Conservation (phyloP, 92 coral and sea anemone species). For the Epizoanthus fatuus region DNA sequence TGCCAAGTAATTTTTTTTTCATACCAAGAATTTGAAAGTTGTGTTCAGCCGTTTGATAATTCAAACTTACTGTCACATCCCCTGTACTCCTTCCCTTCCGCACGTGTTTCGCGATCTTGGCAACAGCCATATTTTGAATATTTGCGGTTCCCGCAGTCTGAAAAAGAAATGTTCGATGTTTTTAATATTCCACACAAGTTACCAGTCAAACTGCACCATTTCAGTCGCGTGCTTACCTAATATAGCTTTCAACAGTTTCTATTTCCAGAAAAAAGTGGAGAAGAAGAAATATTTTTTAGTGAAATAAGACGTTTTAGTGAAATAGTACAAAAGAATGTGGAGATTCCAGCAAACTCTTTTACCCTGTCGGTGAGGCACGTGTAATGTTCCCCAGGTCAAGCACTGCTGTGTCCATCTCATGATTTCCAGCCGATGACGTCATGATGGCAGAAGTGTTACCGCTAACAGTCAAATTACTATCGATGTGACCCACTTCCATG, state of each 20-base stretch:
- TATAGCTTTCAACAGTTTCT: no score
- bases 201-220: no score
- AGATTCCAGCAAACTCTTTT: background rate
- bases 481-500: constrained; percentile 20
- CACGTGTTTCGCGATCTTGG: background rate
- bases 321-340: no score
- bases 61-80: constrained; percentile 9
- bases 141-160: background rate
- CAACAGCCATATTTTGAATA: constrained; percentile 16
- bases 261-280: no score
- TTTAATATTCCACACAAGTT: no score
- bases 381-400: constrained; percentile 73
- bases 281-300: no score
- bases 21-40: background rate
- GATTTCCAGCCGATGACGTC: constrained; percentile 66
- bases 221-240: no score
- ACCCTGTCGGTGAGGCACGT: constrained; percentile 32
- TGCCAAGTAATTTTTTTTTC: no score
- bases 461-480: constrained; percentile 25
- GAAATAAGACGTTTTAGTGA: no score
- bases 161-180: background rate
- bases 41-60: background rate
- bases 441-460: constrained; percentile 56
- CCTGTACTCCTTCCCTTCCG: background rate
- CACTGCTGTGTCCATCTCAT: constrained; percentile 57